Evolutionary conservation across 2,113 vertebrate species (phyloP).

Genomic region (Naja naja): DNA sequence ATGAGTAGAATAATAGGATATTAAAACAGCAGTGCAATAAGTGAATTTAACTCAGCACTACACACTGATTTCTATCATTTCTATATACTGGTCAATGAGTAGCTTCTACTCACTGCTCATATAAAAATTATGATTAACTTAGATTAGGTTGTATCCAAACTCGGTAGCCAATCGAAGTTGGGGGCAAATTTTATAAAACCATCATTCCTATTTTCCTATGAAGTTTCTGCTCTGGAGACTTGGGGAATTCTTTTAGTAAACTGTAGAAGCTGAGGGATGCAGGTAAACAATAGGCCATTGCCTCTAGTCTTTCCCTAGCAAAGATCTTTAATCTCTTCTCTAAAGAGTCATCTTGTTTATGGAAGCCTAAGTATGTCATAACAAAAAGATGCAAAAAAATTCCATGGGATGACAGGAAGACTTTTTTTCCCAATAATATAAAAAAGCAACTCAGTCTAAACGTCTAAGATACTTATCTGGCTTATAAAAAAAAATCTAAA

Average conservation of each 20-base stretch:
- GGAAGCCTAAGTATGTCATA: background rate
- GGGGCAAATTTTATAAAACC: background rate
- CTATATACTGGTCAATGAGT: background rate
- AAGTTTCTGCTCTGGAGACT: background rate
- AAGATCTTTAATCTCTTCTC: background rate
- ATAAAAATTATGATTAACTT: background rate
- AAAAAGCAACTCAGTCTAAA: background rate
- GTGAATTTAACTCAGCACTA: background rate
- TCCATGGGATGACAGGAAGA: background rate
- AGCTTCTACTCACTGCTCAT: background rate
- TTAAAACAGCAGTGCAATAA: background rate
- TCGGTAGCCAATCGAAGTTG: background rate
- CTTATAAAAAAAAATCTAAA: background rate
- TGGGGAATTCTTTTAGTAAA: no score
- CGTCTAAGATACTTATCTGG: background rate
- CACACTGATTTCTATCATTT: background rate
- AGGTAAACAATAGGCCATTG: background rate
- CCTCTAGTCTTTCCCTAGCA: no score
- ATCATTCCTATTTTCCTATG: background rate
- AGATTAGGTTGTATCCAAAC: background rate
- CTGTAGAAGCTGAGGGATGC: background rate
- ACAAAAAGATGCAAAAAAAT: background rate
- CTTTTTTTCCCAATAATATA: background rate
- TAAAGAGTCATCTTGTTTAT: background rate
- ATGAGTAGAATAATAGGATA: conserved; percentile 3